Base-by-base conservation (phyloP, 2,888 invertebrate genomes). In the Clostera curtula region DNA sequence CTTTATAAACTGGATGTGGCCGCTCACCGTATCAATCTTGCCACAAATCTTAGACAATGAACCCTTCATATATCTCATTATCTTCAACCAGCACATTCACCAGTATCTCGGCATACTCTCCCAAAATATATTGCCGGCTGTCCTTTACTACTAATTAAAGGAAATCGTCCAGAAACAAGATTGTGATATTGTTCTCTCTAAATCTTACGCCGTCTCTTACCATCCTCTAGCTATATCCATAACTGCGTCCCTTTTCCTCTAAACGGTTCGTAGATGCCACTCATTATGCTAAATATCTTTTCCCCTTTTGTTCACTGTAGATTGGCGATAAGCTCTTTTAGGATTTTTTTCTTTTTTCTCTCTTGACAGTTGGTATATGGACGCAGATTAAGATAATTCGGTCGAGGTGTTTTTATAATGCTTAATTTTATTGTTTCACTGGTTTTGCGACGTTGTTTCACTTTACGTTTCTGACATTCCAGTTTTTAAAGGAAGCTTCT, bases 121-220 rank as follows among this genome's bases (percentile, higher is more conserved):
- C 47, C 46, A 61, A n/a, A 62, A 72, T 61, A 71, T 71, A 80
- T 74, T 57, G 69, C 64, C 64, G 60, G 63, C 71, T 76, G 79
- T 77, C 77, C 74, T 68, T 53, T 55, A 63, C 59, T 57, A 75
- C 83, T 85, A 84, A 85, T 85, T 84, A 84, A 84, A 76, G 76
- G 71, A 82, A 85, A 85, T 84, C 83, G 83, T 58, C 80, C 60
- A 82, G 85, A 85, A 85, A 85, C 85, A 85, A 85, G 84, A 85
- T 85, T 85, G 84, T 71, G 82, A 77, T 80, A 84, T 83, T 83
- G 83, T 84, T 71, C 76, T 72, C 72, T 60, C 58, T 57, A 62
- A 67, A 69, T 51, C 52, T 49, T 36, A 36, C 16, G 2, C 58
- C 29, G 0, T 69, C 72, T 27, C 50, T 26, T 18, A 73, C 65